A percentile compares a stretch with the other conserved stretches of the same genome.
phyloP scores from a whole-genome alignment of 2,797 vertebrate genomes.

The Mormyrops boulengeri region DNA sequence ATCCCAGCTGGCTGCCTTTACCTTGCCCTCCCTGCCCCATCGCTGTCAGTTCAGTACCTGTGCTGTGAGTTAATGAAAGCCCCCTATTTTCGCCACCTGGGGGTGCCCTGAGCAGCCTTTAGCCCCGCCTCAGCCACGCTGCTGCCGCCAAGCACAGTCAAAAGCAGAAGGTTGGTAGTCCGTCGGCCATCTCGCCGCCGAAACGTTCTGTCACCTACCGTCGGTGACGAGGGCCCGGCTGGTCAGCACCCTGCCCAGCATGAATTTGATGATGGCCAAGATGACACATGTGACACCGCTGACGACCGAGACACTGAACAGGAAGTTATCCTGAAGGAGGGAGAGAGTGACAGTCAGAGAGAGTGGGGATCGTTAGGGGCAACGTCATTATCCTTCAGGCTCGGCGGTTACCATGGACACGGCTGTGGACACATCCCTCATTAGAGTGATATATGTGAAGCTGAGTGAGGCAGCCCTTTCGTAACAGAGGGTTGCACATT shows the following conservation, averaged over 20 bases:
- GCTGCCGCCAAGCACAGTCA: neutral
- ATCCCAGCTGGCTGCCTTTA: neutral
- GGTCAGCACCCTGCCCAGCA: conserved; percentile 89
- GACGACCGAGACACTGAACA: conserved; percentile 90
- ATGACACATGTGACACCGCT: conserved; percentile 81
- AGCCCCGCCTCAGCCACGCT: neutral
- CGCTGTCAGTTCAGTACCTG: neutral
- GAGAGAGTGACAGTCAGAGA: neutral
- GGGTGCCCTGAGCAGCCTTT: neutral
- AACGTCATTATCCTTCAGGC: neutral
- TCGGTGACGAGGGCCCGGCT: conserved; percentile 93
- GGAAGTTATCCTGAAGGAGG: conserved; percentile 76
- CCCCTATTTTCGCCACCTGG: neutral
- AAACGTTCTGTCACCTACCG: conserved; percentile 56
- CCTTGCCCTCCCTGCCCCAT: neutral
- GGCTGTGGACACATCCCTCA: neutral
- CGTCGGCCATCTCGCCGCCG: neutral
- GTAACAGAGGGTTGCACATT: neutral
- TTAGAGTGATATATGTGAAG: neutral
- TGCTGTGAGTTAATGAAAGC: neutral
- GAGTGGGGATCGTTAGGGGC: neutral
- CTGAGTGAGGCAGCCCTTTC: neutral
- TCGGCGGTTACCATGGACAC: neutral
- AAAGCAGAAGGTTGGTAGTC: neutral
- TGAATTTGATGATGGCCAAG: conserved; percentile 82